A percentile compares a stretch with the other conserved stretches of the same genome.
Conservation (phyloP, 2,113 vertebrate species). For the Epinephelus cyanopodus region DNA sequence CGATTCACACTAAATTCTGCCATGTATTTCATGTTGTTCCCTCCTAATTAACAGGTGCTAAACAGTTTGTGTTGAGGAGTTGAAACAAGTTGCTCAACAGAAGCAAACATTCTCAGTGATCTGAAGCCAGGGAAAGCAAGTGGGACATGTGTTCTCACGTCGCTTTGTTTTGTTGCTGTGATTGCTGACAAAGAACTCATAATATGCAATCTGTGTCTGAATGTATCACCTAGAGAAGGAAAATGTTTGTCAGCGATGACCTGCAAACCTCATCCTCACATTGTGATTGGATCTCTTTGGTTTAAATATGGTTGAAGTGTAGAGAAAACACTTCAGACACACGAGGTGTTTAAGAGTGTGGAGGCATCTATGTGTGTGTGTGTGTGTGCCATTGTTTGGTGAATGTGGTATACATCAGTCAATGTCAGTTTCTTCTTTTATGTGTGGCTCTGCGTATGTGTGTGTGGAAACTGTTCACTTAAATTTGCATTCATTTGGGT, state of each 20-base stretch:
- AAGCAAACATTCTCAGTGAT: constrained; percentile 22
- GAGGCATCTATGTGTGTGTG: background rate
- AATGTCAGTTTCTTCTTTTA: constrained; percentile 11
- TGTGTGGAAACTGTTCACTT: constrained; percentile 13
- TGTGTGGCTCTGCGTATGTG: background rate
- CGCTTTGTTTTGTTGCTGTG: constrained; percentile 9
- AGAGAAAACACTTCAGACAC: background rate
- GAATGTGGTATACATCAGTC: constrained; percentile 38
- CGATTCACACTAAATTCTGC: background rate
- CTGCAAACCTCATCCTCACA: background rate
- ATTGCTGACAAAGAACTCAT: background rate
- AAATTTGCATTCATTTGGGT: constrained; percentile 48
- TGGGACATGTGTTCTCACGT: background rate
- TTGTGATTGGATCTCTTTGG: constrained; percentile 7
- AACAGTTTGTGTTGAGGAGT: background rate
- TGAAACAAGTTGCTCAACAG: constrained; percentile 2
- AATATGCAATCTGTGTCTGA: constrained; percentile 18
- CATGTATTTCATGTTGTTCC: background rate
- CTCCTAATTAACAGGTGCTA: background rate
- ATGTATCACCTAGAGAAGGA: constrained; percentile 7
- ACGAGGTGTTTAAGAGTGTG: background rate
- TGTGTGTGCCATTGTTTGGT: constrained; percentile 23
- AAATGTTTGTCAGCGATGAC: constrained; percentile 12
- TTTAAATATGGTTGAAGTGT: constrained; percentile 2
- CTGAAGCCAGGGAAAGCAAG: background rate